Percentiles rank a stretch among this genome's conserved stretches.
These are phyloP conservation scores for Amia ocellicauda DNA, from an alignment of 2,113 vertebrate genomes.

Conservation along the genomic window DNA sequence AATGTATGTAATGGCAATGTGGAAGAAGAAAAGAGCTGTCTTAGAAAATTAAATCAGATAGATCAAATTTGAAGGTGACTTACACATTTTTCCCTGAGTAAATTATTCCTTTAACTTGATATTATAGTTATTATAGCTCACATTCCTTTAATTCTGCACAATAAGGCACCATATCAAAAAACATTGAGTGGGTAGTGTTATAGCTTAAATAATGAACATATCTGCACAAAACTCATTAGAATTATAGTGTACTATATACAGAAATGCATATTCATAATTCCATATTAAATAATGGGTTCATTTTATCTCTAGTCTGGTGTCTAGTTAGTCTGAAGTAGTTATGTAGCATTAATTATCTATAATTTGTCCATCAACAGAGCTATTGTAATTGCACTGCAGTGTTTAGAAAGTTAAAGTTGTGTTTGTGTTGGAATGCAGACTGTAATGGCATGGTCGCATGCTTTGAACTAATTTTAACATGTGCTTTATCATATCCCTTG, in stretches of 20 bases:
- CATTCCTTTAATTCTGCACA: background rate
- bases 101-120: too few species aligned
- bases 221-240: background rate
- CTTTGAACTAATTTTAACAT: background rate
- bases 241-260: background rate
- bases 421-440: constrained; percentile 12
- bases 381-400: constrained; percentile 23
- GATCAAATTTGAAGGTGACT: background rate
- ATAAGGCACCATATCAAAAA: background rate
- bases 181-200: background rate
- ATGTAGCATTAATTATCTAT: constrained; percentile 18
- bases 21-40: background rate
- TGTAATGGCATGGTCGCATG: background rate
- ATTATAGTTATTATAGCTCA: background rate
- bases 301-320: constrained; percentile 16
- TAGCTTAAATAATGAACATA: constrained; percentile 5
- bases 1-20: background rate
- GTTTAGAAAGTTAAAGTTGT: constrained; percentile 2
- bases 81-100: too few species aligned
- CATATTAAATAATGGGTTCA: constrained; percentile 24
- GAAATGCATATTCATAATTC: constrained; percentile 15
- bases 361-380: constrained; percentile 16
- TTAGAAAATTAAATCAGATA: background rate
- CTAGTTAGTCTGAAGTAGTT: constrained; percentile 22
- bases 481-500: background rate